These are phyloP conservation scores for Heliconius melpomene DNA, from an alignment of 1,140 invertebrate genomes.

Conservation along the genomic window DNA sequence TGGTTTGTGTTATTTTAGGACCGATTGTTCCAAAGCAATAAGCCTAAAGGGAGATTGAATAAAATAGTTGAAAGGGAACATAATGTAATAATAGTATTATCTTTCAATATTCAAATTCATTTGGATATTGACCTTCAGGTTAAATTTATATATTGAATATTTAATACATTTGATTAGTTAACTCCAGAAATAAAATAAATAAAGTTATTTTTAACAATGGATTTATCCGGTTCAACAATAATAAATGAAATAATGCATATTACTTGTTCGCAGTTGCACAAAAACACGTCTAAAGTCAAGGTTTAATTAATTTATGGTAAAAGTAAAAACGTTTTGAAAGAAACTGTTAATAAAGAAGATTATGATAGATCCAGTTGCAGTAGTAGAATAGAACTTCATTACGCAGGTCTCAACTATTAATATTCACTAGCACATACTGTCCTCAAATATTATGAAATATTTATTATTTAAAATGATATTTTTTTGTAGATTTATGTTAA, in stretches of 20 bases:
- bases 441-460: background rate
- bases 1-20: slow-evolving; percentile 18
- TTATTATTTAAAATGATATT: background rate
- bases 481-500: background rate
- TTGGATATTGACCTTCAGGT: background rate
- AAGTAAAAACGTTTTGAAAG: slow-evolving; percentile 22
- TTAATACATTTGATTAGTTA: background rate
- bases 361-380: slow-evolving; percentile 55
- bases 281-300: background rate
- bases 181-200: too few species aligned
- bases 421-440: slow-evolving; percentile 52
- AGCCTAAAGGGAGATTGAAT: slow-evolving; percentile 6
- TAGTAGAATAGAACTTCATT: slow-evolving; percentile 59
- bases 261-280: too few species aligned
- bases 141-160: slow-evolving; percentile 1
- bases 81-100: slow-evolving; percentile 22
- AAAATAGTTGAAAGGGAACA: slow-evolving; percentile 18
- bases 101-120: slow-evolving; percentile 20
- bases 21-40: slow-evolving; percentile 22
- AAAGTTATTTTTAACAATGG: too few species aligned
- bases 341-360: slow-evolving; percentile 40
- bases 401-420: slow-evolving; percentile 67
- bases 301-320: background rate
- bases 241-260: too few species aligned
- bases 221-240: too few species aligned